Evolutionary conservation across 2,888 invertebrate genomes (phyloP), one percentile per base, ranked within the genome.

Genomic region (Punctoribates punctum): DNA sequence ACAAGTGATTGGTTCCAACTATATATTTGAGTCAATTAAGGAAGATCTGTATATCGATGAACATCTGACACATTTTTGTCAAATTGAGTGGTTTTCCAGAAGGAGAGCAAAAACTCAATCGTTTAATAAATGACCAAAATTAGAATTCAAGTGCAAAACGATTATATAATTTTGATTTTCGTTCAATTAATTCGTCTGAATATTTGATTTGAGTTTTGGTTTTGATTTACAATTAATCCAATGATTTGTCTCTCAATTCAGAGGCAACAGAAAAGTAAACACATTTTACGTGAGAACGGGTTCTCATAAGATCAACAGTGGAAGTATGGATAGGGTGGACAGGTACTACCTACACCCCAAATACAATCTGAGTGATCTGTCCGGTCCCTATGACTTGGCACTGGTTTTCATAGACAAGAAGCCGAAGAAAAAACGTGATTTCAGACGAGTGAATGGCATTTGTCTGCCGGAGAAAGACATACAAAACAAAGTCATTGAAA

Each of bases 201-300:
- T 13, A 42, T 42, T 42, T 42, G 8, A 42, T 1, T 42, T 42
- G 8, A 42, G 6, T 42, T 25, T 62, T 27, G 27, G 20, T 25
- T 27, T 27, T 62, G 3, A 25, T 9, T 20, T 34, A 8, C 34
- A 54, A 20, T 54, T 8, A 34, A 34, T 25, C n/a, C n/a, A 54
- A 8, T 54, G 25, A 20, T 54, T 42, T 42, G 11, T 42, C 11
- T 13, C 5, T n/a, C 3, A 25, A n/a, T 65, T 38, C 20, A 70
- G 70, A 42, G 42, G 42, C 38, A n/a, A 23, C 9, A 38, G 25
- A 70, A 42, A 70, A 70, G 70, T 70, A 3, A 46, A 70, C 70
- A 70, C 42, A n/a, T 70, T 70, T 70, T 70, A 70, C 23, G 20
- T 70, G 5, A 38, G 70, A 70, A 70, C 70, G n/a, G 70, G 70